These are phyloP conservation scores for Melanostoma scalare DNA, from an alignment of 2,888 invertebrate genomes.

Conservation along the genomic window DNA sequence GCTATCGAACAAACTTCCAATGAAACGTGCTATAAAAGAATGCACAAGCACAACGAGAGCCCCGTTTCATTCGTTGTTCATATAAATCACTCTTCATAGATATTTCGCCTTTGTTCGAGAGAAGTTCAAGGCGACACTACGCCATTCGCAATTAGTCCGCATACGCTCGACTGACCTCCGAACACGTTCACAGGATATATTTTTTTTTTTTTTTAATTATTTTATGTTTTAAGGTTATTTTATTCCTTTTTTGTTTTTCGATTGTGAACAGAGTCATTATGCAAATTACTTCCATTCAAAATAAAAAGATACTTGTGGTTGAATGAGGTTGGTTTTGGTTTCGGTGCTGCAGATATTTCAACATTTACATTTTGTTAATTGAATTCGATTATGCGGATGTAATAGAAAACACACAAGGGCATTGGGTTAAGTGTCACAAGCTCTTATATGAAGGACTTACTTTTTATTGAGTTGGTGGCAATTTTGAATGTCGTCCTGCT, in stretches of 20 bases:
- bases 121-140: slow-evolving; percentile 63
- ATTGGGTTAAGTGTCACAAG: background rate
- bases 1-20: slow-evolving; percentile 65
- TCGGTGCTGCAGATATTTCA: slow-evolving; percentile 3
- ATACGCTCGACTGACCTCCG: slow-evolving; percentile 63
- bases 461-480: too few relatives aligned
- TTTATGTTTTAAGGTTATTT: background rate
- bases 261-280: slow-evolving; percentile 34
- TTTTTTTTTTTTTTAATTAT: background rate
- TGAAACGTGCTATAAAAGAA: slow-evolving; percentile 18
- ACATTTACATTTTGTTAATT: slow-evolving; percentile 26
- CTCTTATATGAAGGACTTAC: too few relatives aligned
- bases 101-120: slow-evolving; percentile 23
- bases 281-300: slow-evolving; percentile 18
- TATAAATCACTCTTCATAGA: slow-evolving; percentile 64
- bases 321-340: background rate
- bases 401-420: background rate
- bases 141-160: slow-evolving; percentile 28
- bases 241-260: slow-evolving; percentile 2
- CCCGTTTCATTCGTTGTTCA: background rate
- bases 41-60: slow-evolving; percentile 21
- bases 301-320: slow-evolving; percentile 11
- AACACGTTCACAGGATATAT: slow-evolving; percentile 48
- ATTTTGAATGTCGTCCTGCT: too few relatives aligned
- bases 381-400: slow-evolving; percentile 19